Evolutionary conservation across 2,113 vertebrate genomes (phyloP), one percentile per base, ranked within the genome.

Genomic region (Mugil cephalus): DNA sequence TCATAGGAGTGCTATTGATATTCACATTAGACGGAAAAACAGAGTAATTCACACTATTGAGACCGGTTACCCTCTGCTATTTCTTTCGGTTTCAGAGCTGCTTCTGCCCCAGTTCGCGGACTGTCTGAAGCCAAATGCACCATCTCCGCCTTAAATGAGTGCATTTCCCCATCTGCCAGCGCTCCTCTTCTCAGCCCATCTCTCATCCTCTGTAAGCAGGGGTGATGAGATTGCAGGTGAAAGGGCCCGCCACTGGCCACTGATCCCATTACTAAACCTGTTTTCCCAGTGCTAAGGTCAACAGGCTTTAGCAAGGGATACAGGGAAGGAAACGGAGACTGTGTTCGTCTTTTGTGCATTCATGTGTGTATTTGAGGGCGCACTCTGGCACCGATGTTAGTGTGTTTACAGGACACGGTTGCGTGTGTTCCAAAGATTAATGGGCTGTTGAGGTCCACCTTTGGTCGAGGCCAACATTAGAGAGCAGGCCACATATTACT

Each of bases 181-280:
- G 67, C 70, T 65, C 43, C 17, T 47, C 59, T 43, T 19, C 67
- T 78, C 48, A 54, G 52, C 67, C 71, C 62, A 69, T 79, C 78
- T 65, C 70, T 77, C 69, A 74, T 87, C 77, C 79, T 86, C 67
- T 80, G 79, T 87, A 75, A 79, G 80, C 70, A 71, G 40, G 72
- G 64, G 61, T 83, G 81, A 87, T 85, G 74, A 74, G 72, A 82
- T 80, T 78, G 56, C 15, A 53, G 82, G 84, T 82, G 77, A 89
- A 78, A 79, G 82, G 77, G 59, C 64, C 73, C 52, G 73, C 75
- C 70, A 68, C 65, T 76, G 56, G 77, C 75, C 65, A 84, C 82
- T 88, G 82, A 90, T 86, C 87, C 85, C 79, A 91, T 90, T 87
- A 88, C 80, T 61, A 79, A 86, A 84, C 77, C 80, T 73, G 86